A percentile compares a stretch with the other conserved stretches of the same genome.
Evolutionary conservation across 2,888 invertebrate species (phyloP).

Genomic region (Ochlodes sylvanus): DNA sequence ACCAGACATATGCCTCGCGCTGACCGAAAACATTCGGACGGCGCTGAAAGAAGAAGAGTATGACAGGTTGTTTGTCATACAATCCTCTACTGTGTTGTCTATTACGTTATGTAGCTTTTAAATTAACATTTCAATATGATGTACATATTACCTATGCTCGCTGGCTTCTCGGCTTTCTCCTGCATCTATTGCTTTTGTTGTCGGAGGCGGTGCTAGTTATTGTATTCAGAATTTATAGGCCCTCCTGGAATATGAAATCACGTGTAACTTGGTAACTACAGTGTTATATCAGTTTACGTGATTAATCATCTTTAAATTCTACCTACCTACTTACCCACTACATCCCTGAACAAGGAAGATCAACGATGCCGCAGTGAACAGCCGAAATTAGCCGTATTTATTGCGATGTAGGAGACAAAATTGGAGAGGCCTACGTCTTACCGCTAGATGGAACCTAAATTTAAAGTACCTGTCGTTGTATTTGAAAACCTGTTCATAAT

Average conservation of each 20-base stretch:
- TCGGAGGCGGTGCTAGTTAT: conserved; percentile 32
- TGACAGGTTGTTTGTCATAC: conserved; percentile 81
- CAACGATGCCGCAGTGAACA: too few species aligned
- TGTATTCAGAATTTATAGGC: background rate
- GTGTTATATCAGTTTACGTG: too few species aligned
- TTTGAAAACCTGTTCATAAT: too few species aligned
- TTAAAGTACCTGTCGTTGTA: too few species aligned
- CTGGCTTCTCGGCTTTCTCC: conserved; percentile 53
- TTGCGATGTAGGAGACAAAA: too few species aligned
- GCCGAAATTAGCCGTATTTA: too few species aligned
- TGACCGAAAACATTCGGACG: conserved; percentile 85
- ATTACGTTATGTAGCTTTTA: conserved; percentile 10
- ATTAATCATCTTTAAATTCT: too few species aligned
- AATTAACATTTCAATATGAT: conserved; percentile 47
- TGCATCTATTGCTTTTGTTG: conserved; percentile 47
- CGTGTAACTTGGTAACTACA: conserved; percentile 6
- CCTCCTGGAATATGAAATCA: background rate
- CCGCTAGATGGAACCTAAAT: too few species aligned
- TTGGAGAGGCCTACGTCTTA: too few species aligned
- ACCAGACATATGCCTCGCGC: conserved; percentile 83
- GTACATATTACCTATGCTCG: conserved; percentile 61
- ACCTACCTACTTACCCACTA: too few species aligned
- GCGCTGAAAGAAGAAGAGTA: conserved; percentile 87
- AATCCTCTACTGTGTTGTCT: background rate
- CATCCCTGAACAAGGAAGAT: too few species aligned